Evolutionary conservation across 2,113 vertebrate species (phyloP).

Genomic region (Capricornis sumatraensis): DNA sequence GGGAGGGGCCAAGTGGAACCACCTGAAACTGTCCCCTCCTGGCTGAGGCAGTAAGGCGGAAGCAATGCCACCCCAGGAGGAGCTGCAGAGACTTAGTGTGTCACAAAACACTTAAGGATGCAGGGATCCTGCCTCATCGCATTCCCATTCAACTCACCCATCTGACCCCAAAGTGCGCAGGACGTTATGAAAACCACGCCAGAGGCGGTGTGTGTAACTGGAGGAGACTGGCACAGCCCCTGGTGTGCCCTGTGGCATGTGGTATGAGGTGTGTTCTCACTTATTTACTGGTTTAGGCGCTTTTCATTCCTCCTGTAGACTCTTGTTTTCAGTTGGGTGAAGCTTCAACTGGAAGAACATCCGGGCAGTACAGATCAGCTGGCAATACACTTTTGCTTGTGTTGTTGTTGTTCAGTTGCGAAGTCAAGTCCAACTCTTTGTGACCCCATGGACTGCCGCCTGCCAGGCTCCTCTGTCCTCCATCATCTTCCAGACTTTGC

Average conservation of each 20-base stretch:
- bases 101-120: background rate
- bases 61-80: background rate
- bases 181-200: rapidly evolving
- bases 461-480: background rate
- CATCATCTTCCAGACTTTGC: background rate
- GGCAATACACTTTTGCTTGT: background rate
- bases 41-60: background rate
- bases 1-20: background rate
- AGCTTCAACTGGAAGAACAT: background rate
- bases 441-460: background rate
- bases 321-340: background rate
- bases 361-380: rapidly evolving
- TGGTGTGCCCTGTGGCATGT: too few relatives aligned
- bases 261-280: rapidly evolving
- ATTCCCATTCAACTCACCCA: too few relatives aligned
- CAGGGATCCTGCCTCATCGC: rapidly evolving
- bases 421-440: background rate
- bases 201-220: background rate
- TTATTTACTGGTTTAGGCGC: too few relatives aligned
- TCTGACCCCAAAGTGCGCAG: rapidly evolving
- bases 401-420: rapidly evolving
- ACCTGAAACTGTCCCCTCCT: too few relatives aligned
- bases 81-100: rapidly evolving
- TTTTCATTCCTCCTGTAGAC: background rate
- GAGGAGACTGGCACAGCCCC: rapidly evolving